Percentiles rank a stretch among this genome's conserved stretches.
Evolutionary conservation across 1,140 invertebrate species (phyloP).

Genomic region (Caerostris extrusa): DNA sequence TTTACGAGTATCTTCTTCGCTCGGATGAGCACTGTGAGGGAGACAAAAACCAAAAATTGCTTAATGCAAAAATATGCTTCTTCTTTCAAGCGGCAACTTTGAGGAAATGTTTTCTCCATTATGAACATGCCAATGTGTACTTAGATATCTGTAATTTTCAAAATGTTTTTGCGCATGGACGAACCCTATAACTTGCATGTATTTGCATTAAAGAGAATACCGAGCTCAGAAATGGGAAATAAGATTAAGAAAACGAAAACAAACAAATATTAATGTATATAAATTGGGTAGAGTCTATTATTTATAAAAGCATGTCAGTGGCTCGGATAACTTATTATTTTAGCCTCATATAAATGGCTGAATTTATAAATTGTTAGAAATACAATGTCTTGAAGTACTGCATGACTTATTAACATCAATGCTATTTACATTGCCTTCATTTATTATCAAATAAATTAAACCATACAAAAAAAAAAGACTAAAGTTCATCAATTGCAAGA

Average conservation of each 20-base stretch:
- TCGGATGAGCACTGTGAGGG: background rate
- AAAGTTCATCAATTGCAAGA: too few relatives aligned
- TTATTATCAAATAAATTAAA: too few relatives aligned
- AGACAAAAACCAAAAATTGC: background rate
- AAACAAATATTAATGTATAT: too few relatives aligned
- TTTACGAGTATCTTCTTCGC: conserved; percentile 34
- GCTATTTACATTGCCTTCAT: too few relatives aligned
- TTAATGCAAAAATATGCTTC: background rate
- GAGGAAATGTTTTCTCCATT: background rate
- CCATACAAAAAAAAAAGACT: too few relatives aligned
- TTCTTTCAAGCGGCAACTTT: background rate
- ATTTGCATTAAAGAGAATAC: background rate
- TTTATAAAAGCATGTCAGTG: too few relatives aligned
- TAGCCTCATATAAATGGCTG: too few relatives aligned
- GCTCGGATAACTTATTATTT: too few relatives aligned
- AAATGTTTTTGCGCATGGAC: background rate
- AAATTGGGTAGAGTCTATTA: too few relatives aligned
- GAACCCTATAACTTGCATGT: background rate
- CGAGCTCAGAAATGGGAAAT: background rate
- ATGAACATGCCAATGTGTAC: background rate
- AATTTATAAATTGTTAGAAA: too few relatives aligned
- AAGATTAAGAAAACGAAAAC: background rate
- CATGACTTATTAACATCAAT: too few relatives aligned
- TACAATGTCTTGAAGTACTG: too few relatives aligned
- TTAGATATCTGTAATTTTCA: background rate